phyloP scores from a whole-genome alignment of 1,140 invertebrate species.

The Drosophila lacteicornis region DNA sequence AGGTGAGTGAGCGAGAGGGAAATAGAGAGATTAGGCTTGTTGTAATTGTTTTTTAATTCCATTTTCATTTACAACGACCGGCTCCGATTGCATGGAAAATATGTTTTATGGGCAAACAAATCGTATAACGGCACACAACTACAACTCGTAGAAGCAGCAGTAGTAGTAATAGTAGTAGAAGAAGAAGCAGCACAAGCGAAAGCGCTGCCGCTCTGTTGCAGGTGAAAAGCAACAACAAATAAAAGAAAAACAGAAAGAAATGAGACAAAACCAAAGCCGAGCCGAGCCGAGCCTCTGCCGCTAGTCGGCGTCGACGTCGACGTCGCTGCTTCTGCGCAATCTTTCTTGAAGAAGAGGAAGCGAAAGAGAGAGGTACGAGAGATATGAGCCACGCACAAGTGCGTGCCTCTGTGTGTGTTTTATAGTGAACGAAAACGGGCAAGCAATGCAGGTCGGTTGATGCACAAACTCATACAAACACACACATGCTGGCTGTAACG shows the following conservation, averaged over 20 bases:
- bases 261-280: slow-evolving; percentile 11
- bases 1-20: background rate
- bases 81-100: slow-evolving; percentile 44
- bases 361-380: slow-evolving; percentile 11
- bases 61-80: slow-evolving; percentile 34
- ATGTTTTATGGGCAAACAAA: slow-evolving; percentile 63
- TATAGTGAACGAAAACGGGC: slow-evolving; percentile 24
- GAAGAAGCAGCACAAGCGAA: slow-evolving; percentile 52
- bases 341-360: slow-evolving; percentile 13
- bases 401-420: slow-evolving; percentile 38
- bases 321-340: slow-evolving; percentile 19
- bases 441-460: slow-evolving; percentile 45
- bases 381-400: slow-evolving; percentile 63
- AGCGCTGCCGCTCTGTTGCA: slow-evolving; percentile 51
- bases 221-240: slow-evolving; percentile 57
- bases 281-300: slow-evolving; percentile 11
- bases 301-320: background rate
- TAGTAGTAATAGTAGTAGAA: background rate
- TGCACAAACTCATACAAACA: slow-evolving; percentile 8
- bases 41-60: slow-evolving; percentile 43
- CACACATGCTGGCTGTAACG: slow-evolving; percentile 41
- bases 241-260: slow-evolving; percentile 11
- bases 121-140: slow-evolving; percentile 59
- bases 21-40: slow-evolving; percentile 20
- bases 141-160: background rate